These are phyloP conservation scores for Pseudomyrmex dendroicus DNA, from an alignment of 1,140 invertebrate species.

Conservation along the genomic window DNA sequence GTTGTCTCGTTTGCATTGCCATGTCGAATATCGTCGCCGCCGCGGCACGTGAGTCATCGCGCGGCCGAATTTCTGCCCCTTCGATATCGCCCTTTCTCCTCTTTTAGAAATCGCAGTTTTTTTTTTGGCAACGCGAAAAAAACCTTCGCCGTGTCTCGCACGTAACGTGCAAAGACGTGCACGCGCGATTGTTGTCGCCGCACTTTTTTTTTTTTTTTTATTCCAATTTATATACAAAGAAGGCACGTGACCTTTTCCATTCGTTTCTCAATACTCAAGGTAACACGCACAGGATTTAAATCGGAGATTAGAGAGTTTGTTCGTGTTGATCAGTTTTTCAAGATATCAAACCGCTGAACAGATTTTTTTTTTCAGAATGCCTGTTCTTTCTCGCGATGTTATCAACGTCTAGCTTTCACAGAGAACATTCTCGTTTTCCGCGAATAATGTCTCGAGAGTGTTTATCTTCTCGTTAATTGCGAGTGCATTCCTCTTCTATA, in stretches of 20 bases:
- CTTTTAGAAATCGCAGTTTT: slow-evolving; percentile 18
- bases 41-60: slow-evolving; percentile 50
- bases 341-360: background rate
- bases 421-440: background rate
- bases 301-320: background rate
- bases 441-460: background rate
- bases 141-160: background rate
- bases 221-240: background rate
- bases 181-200: no score
- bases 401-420: background rate
- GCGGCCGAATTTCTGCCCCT: slow-evolving; percentile 58
- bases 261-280: background rate
- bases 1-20: slow-evolving; percentile 60
- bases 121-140: no score
- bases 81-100: slow-evolving; percentile 15
- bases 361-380: background rate
- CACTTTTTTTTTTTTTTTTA: background rate
- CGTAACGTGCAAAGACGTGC: background rate
- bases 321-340: background rate
- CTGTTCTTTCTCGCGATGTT: background rate
- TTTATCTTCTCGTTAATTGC: slow-evolving; percentile 22
- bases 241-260: background rate
- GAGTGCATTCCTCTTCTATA: slow-evolving; percentile 17
- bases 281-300: background rate
- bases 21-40: slow-evolving; percentile 27